These are phyloP conservation scores for Drosophila paramelanica DNA, from an alignment of 2,888 invertebrate species.

Conservation along the genomic window DNA sequence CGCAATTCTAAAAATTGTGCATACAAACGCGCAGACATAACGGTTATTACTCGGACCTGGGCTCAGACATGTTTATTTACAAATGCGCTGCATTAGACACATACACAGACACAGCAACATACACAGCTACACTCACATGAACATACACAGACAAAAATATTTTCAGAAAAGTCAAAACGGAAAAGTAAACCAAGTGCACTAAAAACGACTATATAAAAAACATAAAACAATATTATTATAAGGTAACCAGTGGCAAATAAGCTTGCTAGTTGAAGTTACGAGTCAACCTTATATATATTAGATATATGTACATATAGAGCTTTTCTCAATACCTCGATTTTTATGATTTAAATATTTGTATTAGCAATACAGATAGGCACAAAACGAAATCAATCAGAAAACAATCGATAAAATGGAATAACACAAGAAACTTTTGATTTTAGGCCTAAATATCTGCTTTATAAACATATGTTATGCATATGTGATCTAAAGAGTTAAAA, in stretches of 20 bases:
- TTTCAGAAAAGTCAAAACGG: conserved; percentile 14
- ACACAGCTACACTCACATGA: not conserved
- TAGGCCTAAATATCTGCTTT: too few relatives aligned
- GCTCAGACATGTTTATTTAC: conserved; percentile 70
- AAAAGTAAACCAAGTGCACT: conserved; percentile 19
- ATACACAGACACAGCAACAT: not conserved
- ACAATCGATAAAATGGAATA: too few relatives aligned
- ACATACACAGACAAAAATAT: not conserved
- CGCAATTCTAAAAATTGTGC: conserved; percentile 4
- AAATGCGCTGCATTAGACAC: conserved; percentile 22
- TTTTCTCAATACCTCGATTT: too few relatives aligned
- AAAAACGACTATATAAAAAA: conserved; percentile 23
- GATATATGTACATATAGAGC: too few relatives aligned
- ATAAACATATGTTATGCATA: too few relatives aligned
- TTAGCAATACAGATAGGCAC: too few relatives aligned
- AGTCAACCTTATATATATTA: too few relatives aligned
- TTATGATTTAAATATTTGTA: too few relatives aligned
- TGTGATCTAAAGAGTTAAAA: too few relatives aligned
- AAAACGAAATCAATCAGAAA: too few relatives aligned
- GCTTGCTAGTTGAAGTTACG: too few relatives aligned
- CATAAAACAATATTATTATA: conserved; percentile 27
- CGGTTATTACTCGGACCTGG: conserved; percentile 45
- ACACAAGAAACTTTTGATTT: too few relatives aligned
- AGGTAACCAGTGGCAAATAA: conserved; percentile 2
- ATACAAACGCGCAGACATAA: conserved; percentile 37